A percentile compares a stretch with the other conserved stretches of the same genome.
These are phyloP conservation scores for Parasteatoda tepidariorum DNA, from an alignment of 1,140 invertebrate species.

Conservation along the genomic window DNA sequence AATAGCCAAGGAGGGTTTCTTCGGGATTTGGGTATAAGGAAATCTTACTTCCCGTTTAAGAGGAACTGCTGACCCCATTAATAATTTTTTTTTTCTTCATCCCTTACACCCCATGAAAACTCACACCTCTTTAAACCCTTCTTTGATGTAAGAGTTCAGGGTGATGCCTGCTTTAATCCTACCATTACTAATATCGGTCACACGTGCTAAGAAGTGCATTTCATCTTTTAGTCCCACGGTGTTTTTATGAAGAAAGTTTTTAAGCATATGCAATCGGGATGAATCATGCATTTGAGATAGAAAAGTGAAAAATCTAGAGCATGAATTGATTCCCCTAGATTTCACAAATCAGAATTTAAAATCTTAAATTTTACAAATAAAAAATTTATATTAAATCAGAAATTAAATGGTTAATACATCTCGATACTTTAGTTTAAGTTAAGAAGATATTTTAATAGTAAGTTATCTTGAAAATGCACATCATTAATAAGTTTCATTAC, in stretches of 20 bases:
- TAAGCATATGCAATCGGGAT: background rate
- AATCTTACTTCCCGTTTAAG: background rate
- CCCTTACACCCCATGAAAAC: background rate
- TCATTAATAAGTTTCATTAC: too few species aligned
- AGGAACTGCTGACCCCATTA: slow-evolving; percentile 49
- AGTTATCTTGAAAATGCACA: too few species aligned
- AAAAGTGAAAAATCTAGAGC: too few species aligned
- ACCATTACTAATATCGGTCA: slow-evolving; percentile 38
- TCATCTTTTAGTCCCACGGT: slow-evolving; percentile 19
- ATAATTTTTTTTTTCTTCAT: slow-evolving; percentile 2
- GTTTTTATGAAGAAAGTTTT: slow-evolving; percentile 11
- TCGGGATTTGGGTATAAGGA: slow-evolving; percentile 31
- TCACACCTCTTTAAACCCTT: slow-evolving; percentile 7
- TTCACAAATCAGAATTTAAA: too few species aligned
- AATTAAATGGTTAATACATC: too few species aligned
- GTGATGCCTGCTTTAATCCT: slow-evolving; percentile 28
- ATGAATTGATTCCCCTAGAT: too few species aligned
- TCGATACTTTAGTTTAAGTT: too few species aligned
- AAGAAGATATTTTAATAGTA: too few species aligned
- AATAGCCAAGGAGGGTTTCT: slow-evolving; percentile 1
- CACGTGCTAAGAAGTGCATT: slow-evolving; percentile 26
- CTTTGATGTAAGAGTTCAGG: slow-evolving; percentile 28
- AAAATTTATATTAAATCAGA: too few species aligned
- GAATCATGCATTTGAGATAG: background rate
- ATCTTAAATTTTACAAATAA: too few species aligned